phyloP scores from a whole-genome alignment of 2,113 vertebrate genomes.

The Danio rerio region GRCz12tu NC_133183.1:28608001-28608500 shows the following conservation, averaged over 20 bases:
- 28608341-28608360: background rate
- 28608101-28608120: background rate
- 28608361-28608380: background rate
- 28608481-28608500: background rate
- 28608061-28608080: too few relatives aligned
- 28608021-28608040: background rate
- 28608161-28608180: constrained; percentile 8
- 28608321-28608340: background rate
- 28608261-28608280: background rate
- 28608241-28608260: background rate
- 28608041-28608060: background rate
- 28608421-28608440: background rate
- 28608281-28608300: background rate
- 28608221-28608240: constrained; percentile 12
- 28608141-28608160: background rate
- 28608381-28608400: background rate
- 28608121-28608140: background rate
- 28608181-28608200: background rate
- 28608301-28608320: background rate
- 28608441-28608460: background rate
- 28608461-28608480: background rate
- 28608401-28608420: background rate
- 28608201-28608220: background rate
- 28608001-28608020: background rate
- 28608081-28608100: background rate